Conservation (phyloP, 92 coral and sea anemone species). For the Virgularia gustaviana region DNA sequence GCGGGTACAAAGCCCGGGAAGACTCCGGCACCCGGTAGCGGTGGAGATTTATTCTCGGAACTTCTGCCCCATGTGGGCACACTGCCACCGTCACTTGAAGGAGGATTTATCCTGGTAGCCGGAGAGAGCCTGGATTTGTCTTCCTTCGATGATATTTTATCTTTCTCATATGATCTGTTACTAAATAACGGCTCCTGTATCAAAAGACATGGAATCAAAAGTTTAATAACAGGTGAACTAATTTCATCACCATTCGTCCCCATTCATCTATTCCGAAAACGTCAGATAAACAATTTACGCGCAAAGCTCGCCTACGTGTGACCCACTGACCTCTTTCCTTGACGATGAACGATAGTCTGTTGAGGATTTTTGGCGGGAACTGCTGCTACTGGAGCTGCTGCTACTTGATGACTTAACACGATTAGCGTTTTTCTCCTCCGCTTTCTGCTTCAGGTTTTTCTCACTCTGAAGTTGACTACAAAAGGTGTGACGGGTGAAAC, state of each 20-base stretch:
- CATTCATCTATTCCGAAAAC: too few relatives aligned
- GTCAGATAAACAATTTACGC: too few relatives aligned
- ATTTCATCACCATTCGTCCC: too few relatives aligned
- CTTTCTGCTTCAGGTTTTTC: conserved; percentile 1
- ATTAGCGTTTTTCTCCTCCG: conserved; percentile 6
- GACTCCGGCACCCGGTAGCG: not conserved
- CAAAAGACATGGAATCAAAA: too few relatives aligned
- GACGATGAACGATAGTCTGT: conserved; percentile 20
- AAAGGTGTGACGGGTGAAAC: too few relatives aligned
- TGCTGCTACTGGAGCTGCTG: not conserved
- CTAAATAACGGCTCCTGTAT: not conserved
- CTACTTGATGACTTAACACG: conserved; percentile 8
- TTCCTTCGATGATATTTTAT: not conserved
- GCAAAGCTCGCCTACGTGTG: too few relatives aligned
- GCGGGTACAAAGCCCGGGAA: conserved; percentile 13
- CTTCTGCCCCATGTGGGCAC: not conserved
- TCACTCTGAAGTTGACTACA: conserved; percentile 33
- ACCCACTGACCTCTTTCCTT: conserved; percentile 18
- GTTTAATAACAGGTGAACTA: too few relatives aligned
- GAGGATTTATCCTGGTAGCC: not conserved
- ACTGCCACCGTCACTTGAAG: not conserved
- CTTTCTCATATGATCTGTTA: conserved; percentile 3
- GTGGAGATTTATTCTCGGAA: conserved; percentile 3
- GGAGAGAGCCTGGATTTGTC: conserved; percentile 25
- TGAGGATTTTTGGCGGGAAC: conserved; percentile 8